Percentiles rank a stretch among this genome's conserved stretches.
Conservation (phyloP, 2,888 invertebrate genomes). For the Drosophila affinis region DNA sequence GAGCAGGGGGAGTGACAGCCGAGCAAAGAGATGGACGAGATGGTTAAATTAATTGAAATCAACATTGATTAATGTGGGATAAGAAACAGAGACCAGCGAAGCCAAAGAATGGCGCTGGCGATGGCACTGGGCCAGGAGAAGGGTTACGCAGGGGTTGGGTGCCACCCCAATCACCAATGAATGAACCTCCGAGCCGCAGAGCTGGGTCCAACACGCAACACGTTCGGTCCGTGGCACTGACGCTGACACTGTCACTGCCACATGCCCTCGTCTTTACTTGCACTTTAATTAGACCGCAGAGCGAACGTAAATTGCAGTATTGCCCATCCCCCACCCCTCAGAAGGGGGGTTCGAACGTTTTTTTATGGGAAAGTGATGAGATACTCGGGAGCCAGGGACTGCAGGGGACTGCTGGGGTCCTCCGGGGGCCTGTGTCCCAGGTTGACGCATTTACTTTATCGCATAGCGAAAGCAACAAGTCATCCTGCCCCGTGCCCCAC, state of each 20-base stretch:
- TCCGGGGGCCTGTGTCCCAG: conserved; percentile 18
- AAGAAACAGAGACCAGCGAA: conserved; percentile 56
- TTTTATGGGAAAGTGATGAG: conserved; percentile 80
- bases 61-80: conserved; percentile 81
- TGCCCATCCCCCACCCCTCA: conserved; percentile 24
- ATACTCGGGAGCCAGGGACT: conserved; percentile 45
- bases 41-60: conserved; percentile 80
- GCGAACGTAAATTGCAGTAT: conserved; percentile 78
- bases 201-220: conserved; percentile 65
- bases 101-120: conserved; percentile 46
- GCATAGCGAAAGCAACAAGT: conserved; percentile 65
- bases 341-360: conserved; percentile 48
- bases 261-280: conserved; percentile 73
- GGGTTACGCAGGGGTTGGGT: conserved; percentile 4
- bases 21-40: conserved; percentile 80
- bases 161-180: conserved; percentile 57
- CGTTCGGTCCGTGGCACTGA: conserved; percentile 49
- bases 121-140: neutral
- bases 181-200: conserved; percentile 60
- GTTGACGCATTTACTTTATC: conserved; percentile 46
- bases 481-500: conserved; percentile 44
- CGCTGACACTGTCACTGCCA: conserved; percentile 58
- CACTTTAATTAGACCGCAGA: conserved; percentile 79
- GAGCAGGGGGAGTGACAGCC: conserved; percentile 55
- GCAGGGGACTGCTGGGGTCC: neutral